phyloP scores from a whole-genome alignment of 2,888 invertebrate genomes.

The Nomada ferruginata region DNA sequence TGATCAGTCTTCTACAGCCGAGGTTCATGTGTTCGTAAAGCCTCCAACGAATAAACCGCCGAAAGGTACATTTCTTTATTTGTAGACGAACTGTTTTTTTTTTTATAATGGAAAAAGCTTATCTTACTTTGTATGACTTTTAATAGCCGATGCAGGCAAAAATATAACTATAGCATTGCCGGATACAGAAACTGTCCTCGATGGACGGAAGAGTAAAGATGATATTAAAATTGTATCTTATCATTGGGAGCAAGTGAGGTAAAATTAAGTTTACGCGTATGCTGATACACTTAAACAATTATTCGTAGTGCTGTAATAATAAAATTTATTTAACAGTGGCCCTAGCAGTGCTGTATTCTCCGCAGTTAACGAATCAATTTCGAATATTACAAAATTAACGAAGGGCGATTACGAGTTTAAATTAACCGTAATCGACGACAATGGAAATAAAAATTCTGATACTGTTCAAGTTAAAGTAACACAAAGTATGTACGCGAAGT shows the following conservation, averaged over 20 bases:
- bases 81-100: not conserved
- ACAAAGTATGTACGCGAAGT: constrained; percentile 88
- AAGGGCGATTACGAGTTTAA: constrained; percentile 93
- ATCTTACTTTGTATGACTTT: constrained; percentile 46
- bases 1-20: constrained; percentile 93
- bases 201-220: constrained; percentile 93
- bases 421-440: constrained; percentile 93
- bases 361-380: constrained; percentile 87
- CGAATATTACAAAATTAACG: constrained; percentile 92
- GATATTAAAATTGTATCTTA: constrained; percentile 93
- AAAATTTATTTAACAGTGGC: constrained; percentile 82
- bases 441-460: constrained; percentile 91
- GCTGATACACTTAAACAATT: too few species aligned
- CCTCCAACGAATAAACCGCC: constrained; percentile 94
- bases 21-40: constrained; percentile 97
- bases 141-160: constrained; percentile 85
- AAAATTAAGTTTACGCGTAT: constrained; percentile 47
- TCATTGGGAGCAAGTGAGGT: constrained; percentile 93
- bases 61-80: constrained; percentile 84
- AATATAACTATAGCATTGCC: constrained; percentile 92
- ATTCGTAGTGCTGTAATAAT: constrained; percentile 15
- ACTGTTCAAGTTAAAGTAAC: constrained; percentile 91
- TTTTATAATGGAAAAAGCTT: not conserved
- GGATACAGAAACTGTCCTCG: constrained; percentile 91
- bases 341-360: constrained; percentile 84